Evolutionary conservation across 2,888 invertebrate species (phyloP), one percentile per base, ranked within the genome.

Genomic region (Conomelus anceps): DNA sequence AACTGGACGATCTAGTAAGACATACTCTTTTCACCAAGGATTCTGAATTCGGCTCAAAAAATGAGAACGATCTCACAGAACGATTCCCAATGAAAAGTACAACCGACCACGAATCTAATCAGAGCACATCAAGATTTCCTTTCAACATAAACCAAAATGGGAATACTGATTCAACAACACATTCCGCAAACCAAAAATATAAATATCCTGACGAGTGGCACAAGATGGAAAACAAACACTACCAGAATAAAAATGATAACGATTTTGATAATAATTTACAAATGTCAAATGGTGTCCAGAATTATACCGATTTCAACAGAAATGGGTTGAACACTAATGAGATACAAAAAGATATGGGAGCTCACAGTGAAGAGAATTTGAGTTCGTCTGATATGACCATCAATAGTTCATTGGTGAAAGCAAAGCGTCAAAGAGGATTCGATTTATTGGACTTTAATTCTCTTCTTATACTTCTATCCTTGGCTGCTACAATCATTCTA

Each of bases 271-370:
- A 63, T 63, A 63, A 63, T 63, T 7, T 63, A 63, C 63, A 63
- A n/a, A 63, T 63, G n/a, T n/a, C 63, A n/a, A 63, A 63, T 63
- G 63, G 63, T 7, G 63, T 3, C 13, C 1, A 6, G 63, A 63
- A 63, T 63, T 63, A 13, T n/a, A 63, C 63, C 1, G 63, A 63
- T 63, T 63, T 63, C 63, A 63, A 34, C 34, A 34, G 7, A 63
- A 63, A 63, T 63, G 63, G 63, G 6, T n/a, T 86, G 22, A 86
- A 86, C 22, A 24, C 86, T 20, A 86, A 86, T 86, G 86, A 86
- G 11, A 86, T 86, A 23, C 86, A 86, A 86, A 86, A 29, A 86
- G 86, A 86, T 26, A 86, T 86, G 86, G 86, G 29, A 86, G 86
- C 24, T 26, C 24, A 23, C 29, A 86, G 24, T 86, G 24, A 86